phyloP scores from a whole-genome alignment of 92 coral and sea anemone species.

The Phenganax marumi region DNA sequence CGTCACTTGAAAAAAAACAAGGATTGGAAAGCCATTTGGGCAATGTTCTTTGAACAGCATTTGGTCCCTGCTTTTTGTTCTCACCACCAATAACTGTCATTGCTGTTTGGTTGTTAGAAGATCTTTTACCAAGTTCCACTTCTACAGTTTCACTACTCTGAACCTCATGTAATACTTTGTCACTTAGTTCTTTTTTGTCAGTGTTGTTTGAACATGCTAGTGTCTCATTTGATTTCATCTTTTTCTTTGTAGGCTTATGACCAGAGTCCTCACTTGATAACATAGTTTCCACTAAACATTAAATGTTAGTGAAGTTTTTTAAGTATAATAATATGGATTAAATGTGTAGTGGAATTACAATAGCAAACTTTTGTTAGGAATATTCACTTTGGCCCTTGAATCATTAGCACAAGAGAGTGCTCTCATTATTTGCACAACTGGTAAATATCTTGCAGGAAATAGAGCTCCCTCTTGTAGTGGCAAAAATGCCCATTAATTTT shows the following conservation, averaged over 20 bases:
- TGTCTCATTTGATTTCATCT: neutral
- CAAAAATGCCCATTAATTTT: too few species aligned
- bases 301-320: neutral
- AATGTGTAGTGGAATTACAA: too few species aligned
- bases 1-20: slow-evolving; percentile 60
- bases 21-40: slow-evolving; percentile 95
- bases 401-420: too few species aligned
- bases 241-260: neutral
- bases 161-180: neutral
- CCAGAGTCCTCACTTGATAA: neutral
- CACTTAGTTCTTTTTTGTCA: neutral
- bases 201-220: neutral
- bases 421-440: too few species aligned
- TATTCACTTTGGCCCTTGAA: too few species aligned
- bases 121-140: slow-evolving; percentile 7
- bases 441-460: too few species aligned
- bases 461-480: too few species aligned
- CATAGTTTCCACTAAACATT: neutral
- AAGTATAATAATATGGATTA: too few species aligned
- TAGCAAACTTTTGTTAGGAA: too few species aligned
- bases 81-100: slow-evolving; percentile 86
- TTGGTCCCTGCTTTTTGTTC: slow-evolving; percentile 50
- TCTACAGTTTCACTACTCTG: neutral
- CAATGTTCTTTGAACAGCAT: slow-evolving; percentile 57
- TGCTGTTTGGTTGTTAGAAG: slow-evolving; percentile 35